Percentiles rank a stretch among this genome's conserved stretches.
phyloP scores from a whole-genome alignment of 2,113 vertebrate genomes.

The Oncorhynchus clarkii region DNA sequence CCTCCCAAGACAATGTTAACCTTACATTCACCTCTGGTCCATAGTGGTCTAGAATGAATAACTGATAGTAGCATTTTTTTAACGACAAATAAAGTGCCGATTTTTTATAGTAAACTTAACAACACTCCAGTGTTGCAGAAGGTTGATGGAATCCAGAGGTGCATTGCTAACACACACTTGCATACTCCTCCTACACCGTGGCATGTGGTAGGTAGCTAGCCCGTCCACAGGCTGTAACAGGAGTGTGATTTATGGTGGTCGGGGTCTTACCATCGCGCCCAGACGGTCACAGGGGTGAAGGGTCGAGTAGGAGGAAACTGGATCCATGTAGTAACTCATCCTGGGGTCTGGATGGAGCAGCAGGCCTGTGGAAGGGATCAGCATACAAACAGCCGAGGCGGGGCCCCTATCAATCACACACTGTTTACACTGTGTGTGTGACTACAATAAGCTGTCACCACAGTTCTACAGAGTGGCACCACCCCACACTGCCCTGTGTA shows the following conservation, averaged over 20 bases:
- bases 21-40: background rate
- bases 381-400: constrained; percentile 42
- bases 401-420: constrained; percentile 60
- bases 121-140: background rate
- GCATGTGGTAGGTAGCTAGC: constrained; percentile 57
- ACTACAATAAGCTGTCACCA: constrained; percentile 11
- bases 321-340: constrained; percentile 94
- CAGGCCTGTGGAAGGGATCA: constrained; percentile 69
- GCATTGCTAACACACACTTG: constrained; percentile 19
- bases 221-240: constrained; percentile 38
- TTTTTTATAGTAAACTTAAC: background rate
- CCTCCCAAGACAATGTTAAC: background rate
- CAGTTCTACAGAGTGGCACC: background rate
- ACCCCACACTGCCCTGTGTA: background rate
- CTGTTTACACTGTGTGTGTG: constrained; percentile 59
- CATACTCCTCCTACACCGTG: constrained; percentile 17
- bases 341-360: constrained; percentile 58
- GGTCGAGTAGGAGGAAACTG: constrained; percentile 69
- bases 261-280: constrained; percentile 80
- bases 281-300: constrained; percentile 78
- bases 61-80: too few species aligned
- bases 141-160: constrained; percentile 40
- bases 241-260: constrained; percentile 67
- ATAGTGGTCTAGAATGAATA: too few species aligned
- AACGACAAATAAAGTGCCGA: too few species aligned